Evolutionary conservation across 2,113 vertebrate species (phyloP).

Genomic region (Jaculus jaculus): DNA sequence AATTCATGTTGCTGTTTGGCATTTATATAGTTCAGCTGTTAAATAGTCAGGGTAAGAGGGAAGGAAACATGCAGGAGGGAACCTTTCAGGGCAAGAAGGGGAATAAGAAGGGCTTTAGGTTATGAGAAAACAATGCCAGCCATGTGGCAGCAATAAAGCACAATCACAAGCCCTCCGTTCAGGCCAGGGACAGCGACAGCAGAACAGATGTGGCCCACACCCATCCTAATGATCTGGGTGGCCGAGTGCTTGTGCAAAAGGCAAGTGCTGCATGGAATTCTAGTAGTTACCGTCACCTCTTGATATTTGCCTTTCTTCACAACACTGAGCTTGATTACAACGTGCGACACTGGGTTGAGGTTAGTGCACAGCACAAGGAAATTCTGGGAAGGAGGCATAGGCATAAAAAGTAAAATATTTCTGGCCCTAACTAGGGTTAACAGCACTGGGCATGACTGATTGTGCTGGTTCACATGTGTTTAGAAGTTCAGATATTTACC

Average conservation of each 20-base stretch:
- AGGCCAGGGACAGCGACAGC: background rate
- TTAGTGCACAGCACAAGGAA: conserved; percentile 46
- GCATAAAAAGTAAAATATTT: conserved; percentile 8
- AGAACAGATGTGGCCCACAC: conserved; percentile 66
- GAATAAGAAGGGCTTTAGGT: conserved; percentile 64
- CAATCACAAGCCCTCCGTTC: conserved; percentile 54
- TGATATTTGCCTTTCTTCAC: conserved; percentile 58
- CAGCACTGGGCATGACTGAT: background rate
- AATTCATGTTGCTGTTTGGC: conserved; percentile 78
- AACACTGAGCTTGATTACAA: conserved; percentile 49
- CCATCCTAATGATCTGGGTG: conserved; percentile 17
- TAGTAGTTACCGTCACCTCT: background rate
- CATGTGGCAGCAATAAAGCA: conserved; percentile 71
- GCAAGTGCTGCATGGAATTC: conserved; percentile 1
- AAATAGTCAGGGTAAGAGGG: conserved; percentile 44
- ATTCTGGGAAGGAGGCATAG: background rate
- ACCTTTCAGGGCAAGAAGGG: conserved; percentile 62
- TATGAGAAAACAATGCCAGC: conserved; percentile 72
- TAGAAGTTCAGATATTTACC: conserved; percentile 51
- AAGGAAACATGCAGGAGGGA: conserved; percentile 69
- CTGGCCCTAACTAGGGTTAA: background rate
- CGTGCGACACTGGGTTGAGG: conserved; percentile 12
- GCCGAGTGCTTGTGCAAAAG: conserved; percentile 40
- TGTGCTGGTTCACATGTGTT: background rate
- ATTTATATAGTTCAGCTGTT: conserved; percentile 84